Percentiles rank a stretch among this genome's conserved stretches.
Evolutionary conservation across 2,797 vertebrate genomes (phyloP).

Genomic region (Denticeps clupeoides): DNA sequence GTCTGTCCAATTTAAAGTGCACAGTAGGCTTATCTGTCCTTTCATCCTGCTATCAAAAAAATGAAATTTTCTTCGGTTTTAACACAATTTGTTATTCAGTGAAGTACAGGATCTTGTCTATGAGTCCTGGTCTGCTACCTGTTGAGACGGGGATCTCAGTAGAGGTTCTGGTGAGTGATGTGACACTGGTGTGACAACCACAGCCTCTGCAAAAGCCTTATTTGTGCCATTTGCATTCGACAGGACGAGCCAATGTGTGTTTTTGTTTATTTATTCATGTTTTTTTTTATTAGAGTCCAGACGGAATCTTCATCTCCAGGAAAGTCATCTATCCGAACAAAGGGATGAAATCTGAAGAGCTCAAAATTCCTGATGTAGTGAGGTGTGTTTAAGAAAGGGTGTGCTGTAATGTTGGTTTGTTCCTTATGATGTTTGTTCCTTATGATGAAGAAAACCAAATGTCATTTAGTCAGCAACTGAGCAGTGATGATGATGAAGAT

Average conservation of each 20-base stretch:
- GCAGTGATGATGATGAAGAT: neutral
- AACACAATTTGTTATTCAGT: neutral
- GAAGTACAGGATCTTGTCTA: neutral
- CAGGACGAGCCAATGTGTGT: too few relatives aligned
- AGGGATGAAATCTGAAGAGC: neutral
- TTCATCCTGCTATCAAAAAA: too few relatives aligned
- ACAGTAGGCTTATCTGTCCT: too few relatives aligned
- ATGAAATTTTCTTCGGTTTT: neutral
- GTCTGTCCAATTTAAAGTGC: too few relatives aligned
- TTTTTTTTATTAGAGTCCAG: neutral
- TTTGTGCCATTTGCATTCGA: neutral
- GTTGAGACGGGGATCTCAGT: neutral
- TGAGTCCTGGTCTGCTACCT: neutral
- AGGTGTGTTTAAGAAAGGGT: neutral
- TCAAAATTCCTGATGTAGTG: neutral
- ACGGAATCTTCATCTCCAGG: neutral
- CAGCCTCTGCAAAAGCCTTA: neutral
- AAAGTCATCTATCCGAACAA: neutral
- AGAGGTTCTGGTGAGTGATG: neutral
- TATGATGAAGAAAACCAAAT: too few relatives aligned
- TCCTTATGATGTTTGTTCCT: too few relatives aligned
- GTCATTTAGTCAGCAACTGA: too few relatives aligned
- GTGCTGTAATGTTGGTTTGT: too few relatives aligned
- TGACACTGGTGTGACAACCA: neutral
- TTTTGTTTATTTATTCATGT: neutral